Evolutionary conservation across 2,888 invertebrate genomes (phyloP).

Genomic region (Griposia aprilina): DNA sequence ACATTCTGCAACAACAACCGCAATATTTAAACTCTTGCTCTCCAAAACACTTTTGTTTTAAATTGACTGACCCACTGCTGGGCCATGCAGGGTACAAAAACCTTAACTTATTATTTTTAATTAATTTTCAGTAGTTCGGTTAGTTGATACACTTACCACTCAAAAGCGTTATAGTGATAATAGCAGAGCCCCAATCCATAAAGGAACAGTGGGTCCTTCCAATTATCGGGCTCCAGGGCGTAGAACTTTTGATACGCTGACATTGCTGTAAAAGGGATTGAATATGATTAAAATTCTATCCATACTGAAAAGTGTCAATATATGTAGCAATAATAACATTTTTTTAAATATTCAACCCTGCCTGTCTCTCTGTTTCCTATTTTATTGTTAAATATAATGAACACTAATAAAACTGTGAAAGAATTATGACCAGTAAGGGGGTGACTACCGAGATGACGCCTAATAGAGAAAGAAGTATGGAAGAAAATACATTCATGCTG

Average conservation of each 20-base stretch:
- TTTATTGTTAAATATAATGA: not conserved
- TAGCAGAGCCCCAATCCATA: conserved; percentile 99
- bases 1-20: conserved; percentile 29
- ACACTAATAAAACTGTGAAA: not conserved
- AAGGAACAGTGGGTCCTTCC: conserved; percentile 97
- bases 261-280: conserved; percentile 93
- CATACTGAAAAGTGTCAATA: not conserved
- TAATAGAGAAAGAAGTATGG: not conserved
- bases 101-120: not conserved
- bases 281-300: not conserved
- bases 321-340: not conserved
- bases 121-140: not conserved
- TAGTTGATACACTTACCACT: conserved; percentile 94
- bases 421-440: not conserved
- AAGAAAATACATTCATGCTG: not conserved
- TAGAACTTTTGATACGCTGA: conserved; percentile 99
- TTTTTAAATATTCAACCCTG: not conserved
- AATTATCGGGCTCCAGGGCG: conserved; percentile 94
- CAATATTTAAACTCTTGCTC: conserved; percentile 31
- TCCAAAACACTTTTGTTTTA: not conserved
- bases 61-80: not conserved
- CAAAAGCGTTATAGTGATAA: conserved; percentile 98
- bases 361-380: not conserved
- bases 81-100: not conserved
- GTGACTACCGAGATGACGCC: not conserved